Percentiles rank a stretch among this genome's conserved stretches.
phyloP scores from a whole-genome alignment of 1,140 invertebrate species.

The Lepidurus packardi region DNA sequence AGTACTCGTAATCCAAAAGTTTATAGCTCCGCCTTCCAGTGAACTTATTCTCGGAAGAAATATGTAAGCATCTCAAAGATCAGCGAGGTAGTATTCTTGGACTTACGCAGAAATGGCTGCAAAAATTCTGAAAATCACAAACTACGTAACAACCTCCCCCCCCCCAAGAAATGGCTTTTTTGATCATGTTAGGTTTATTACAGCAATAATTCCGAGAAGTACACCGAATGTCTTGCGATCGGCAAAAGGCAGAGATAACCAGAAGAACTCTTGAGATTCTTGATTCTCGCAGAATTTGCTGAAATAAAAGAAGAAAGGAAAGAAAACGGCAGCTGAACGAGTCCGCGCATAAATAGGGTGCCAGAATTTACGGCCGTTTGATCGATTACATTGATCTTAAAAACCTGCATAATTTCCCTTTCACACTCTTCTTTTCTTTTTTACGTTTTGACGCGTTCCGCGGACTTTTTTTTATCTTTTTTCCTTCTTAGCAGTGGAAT shows the following conservation, averaged over 20 bases:
- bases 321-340: neutral
- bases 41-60: neutral
- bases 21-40: neutral
- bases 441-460: neutral
- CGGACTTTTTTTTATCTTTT: no score
- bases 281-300: neutral
- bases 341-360: neutral
- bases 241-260: no score
- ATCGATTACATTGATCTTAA: conserved; percentile 9
- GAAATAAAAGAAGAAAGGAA: neutral
- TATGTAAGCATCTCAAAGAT: no score
- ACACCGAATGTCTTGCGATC: no score
- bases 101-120: no score
- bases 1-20: neutral
- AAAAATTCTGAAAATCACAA: no score
- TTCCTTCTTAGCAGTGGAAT: neutral
- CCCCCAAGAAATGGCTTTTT: no score
- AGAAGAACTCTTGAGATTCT: no score
- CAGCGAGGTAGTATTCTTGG: no score
- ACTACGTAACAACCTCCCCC: no score
- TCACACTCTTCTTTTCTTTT: neutral
- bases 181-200: no score
- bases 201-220: no score
- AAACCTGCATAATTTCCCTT: conserved; percentile 8
- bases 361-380: neutral